Evolutionary conservation across 1,140 invertebrate genomes (phyloP), one percentile per base, ranked within the genome.

Genomic region (Cotesia vestalis): DNA sequence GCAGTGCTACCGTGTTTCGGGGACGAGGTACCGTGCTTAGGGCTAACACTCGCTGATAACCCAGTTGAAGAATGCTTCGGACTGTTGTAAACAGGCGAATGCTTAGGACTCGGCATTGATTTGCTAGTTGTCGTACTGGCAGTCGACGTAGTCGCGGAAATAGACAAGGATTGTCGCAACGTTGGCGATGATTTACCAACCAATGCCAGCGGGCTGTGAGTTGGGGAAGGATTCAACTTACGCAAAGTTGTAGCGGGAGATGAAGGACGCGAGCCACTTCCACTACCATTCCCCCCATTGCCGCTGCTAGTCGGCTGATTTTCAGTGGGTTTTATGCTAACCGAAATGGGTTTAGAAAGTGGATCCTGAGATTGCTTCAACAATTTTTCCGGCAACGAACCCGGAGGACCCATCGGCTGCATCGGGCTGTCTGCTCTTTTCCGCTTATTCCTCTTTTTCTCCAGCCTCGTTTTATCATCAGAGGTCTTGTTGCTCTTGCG

Each of bases 341-440:
- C 91, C 4, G 91, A 90, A 1, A 93, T 90, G 0, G 91, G 91
- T 81, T 94, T 95, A 0, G 90, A 90, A 5, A 94, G 84, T 0
- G 92, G 89, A 74, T 93, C 92, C 34, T 83, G 80, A 34, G 80
- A 80, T 83, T 90, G 89, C 79, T 93, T 93, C 0, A 92, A 92
- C 4, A 94, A 87, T 84, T 95, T 95, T 61, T 94, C 93, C 0
- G 94, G 94, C 4, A 94, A 87, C 83, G 94, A 94, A 60, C 94
- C 93, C 0, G 94, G 94, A 2, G 94, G 94, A 4, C 94, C 93
- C 94, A 95, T 95, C 0, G 93, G 91, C 75, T 90, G 89, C 94
- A 95, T 95, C 0, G 93, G 91, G 76, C 90, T 89, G 66, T 94
- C 91, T 72, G 94, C 92, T 67, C 92, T 87, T 75, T 94, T 94